Conservation (phyloP, 2,888 invertebrate genomes). For the Megastigmus dorsalis region DNA sequence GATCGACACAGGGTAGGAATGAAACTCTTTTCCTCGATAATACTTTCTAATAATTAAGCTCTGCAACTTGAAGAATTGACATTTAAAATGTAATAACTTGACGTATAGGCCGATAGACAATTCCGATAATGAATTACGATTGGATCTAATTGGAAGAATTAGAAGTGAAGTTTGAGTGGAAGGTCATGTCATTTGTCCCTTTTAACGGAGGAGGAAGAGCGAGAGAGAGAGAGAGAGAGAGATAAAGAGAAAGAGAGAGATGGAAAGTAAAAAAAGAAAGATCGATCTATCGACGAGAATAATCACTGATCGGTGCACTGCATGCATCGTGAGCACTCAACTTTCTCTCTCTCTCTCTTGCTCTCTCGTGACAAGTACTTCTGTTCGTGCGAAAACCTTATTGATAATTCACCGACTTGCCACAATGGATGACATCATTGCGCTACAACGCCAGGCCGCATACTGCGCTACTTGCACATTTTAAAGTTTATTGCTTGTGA, state of each 20-base stretch:
- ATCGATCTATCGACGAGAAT: constrained; percentile 17
- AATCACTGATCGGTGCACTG: neutral
- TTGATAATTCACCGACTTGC: neutral
- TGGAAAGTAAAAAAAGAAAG: too few species aligned
- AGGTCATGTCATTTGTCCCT: constrained; percentile 18
- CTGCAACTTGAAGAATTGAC: neutral
- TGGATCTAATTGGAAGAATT: constrained; percentile 37
- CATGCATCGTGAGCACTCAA: neutral
- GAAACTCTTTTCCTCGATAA: too few species aligned
- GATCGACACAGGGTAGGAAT: too few species aligned
- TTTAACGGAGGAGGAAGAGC: neutral
- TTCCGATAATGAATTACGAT: constrained; percentile 39
- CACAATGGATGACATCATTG: neutral
- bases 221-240: neutral
- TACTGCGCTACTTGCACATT: too few species aligned
- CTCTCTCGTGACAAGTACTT: neutral
- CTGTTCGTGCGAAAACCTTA: neutral
- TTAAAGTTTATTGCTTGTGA: neutral
- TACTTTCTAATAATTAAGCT: too few species aligned
- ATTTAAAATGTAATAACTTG: neutral
- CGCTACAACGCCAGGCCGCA: too few species aligned
- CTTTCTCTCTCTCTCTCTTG: neutral
- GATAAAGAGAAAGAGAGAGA: neutral
- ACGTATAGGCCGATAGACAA: constrained; percentile 7
- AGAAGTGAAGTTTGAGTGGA: neutral